A percentile compares a stretch with the other conserved stretches of the same genome.
Conservation (phyloP, 1,140 invertebrate genomes). For the Stegodyphus dumicola region DNA sequence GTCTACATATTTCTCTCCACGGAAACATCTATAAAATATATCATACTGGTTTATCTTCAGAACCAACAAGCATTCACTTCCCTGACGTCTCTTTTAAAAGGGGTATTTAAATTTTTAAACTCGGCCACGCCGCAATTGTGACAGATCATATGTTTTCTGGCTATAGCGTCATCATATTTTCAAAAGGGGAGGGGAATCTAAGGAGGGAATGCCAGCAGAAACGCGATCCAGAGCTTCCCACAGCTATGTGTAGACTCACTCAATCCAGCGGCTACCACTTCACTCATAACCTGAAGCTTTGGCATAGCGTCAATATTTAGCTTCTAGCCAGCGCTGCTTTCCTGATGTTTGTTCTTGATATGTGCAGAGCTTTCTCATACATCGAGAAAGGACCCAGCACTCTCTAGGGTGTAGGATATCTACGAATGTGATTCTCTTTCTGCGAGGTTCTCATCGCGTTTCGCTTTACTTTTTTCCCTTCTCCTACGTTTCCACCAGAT, state of each 20-base stretch:
- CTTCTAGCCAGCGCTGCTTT: neutral
- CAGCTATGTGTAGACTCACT: neutral
- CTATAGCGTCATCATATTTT: neutral
- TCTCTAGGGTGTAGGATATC: neutral
- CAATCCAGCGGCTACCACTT: neutral
- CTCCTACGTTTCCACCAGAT: neutral
- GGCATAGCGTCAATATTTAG: neutral
- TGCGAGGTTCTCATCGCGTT: neutral
- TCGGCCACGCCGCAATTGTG: neutral
- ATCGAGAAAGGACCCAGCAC: neutral
- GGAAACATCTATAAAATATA: neutral
- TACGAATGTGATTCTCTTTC: neutral
- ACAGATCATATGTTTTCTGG: constrained; percentile 2
- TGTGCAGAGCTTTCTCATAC: neutral
- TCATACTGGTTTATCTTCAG: neutral
- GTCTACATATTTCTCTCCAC: too few species aligned
- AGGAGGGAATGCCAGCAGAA: neutral
- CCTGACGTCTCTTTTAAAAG: neutral
- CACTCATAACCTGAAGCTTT: neutral
- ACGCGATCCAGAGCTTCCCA: neutral
- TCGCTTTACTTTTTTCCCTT: neutral
- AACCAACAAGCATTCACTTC: neutral
- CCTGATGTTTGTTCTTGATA: neutral
- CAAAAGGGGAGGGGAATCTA: neutral
- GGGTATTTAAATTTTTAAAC: constrained; percentile 3